A percentile compares a stretch with the other conserved stretches of the same genome.
Conservation (phyloP, 2,113 vertebrate species). For the Chunga burmeisteri region DNA sequence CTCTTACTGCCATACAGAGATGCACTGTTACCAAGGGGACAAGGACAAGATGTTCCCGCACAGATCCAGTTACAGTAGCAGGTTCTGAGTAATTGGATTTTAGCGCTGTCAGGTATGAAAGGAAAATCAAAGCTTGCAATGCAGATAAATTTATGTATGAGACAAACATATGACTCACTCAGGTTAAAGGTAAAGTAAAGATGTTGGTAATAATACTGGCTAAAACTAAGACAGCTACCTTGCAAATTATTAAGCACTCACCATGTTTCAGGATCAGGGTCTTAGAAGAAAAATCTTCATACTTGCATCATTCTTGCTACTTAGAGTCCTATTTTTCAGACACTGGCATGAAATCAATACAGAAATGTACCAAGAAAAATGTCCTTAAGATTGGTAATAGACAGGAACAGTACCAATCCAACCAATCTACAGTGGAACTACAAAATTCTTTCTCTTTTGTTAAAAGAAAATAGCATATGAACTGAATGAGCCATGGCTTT, state of each 20-base stretch:
- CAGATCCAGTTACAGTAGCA: conserved; percentile 4
- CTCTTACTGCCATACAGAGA: conserved; percentile 13
- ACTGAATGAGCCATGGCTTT: background rate
- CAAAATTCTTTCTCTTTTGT: background rate
- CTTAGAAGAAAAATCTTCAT: background rate
- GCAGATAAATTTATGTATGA: background rate
- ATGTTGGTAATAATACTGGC: background rate
- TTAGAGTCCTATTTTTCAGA: background rate
- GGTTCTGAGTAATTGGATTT: conserved; percentile 42
- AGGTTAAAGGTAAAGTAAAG: background rate
- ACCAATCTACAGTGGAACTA: background rate
- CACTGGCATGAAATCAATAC: background rate
- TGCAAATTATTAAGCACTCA: background rate
- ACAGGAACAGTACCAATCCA: background rate
- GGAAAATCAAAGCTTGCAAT: conserved; percentile 9
- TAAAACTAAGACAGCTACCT: background rate
- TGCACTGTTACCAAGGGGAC: conserved; percentile 41
- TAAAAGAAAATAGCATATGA: background rate
- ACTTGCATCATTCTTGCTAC: background rate
- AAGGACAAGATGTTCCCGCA: conserved; percentile 35
- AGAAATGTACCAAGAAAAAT: background rate
- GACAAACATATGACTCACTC: background rate
- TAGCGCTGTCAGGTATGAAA: conserved; percentile 7
- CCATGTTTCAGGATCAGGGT: background rate
- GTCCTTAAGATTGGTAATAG: background rate